Base-by-base conservation (phyloP, 2,888 invertebrate genomes). In the Tenthredo livida region DNA sequence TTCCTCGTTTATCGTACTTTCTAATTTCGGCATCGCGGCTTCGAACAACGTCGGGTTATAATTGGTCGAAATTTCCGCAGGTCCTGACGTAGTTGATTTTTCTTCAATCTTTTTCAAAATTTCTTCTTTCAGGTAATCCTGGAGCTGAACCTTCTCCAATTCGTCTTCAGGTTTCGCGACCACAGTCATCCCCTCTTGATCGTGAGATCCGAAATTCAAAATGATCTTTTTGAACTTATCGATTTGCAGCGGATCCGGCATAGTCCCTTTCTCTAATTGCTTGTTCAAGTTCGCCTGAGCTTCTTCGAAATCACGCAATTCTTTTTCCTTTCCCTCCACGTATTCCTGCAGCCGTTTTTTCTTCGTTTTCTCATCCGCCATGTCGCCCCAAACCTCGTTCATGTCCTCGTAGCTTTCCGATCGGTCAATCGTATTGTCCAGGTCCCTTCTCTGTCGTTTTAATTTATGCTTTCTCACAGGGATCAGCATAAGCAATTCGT, bases 11-110 rank as follows among this genome's bases (percentile, higher is more conserved):
- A 92, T 87, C 1, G 88, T 88, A 15, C 86, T 86, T 77, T 89
- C 87, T 7, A 91, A 77, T 84, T 89, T 90, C 15, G 91, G 90
- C 72, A 90, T 88, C 2, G 88, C 86, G 4, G 86, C 86, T 21
- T 89, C 87, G 15, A 91, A 73, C 21, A 90, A 86, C 17, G 89
- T 87, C 21, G 89, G 86, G n/a, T n/a, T n/a, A 4, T 33, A 10
- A 15, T 43, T 6, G 1, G 50, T 29, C 9, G 58, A 12, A 7
- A n/a, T 33, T 25, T 43, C 67, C 9, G 33, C n/a, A 25, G 65
- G 17, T 2, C 7, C 43, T 9, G 33, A 5, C 9, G 83, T 83
- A 43, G 83, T 67, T 3, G 83, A 67, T 43, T 21, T 47, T 61
- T 47, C 82, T 17, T 17, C 29, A 29, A 86, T 61, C 54, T 73